Evolutionary conservation across 2,797 vertebrate genomes (phyloP).

Genomic region (Lepus townsendii): DNA sequence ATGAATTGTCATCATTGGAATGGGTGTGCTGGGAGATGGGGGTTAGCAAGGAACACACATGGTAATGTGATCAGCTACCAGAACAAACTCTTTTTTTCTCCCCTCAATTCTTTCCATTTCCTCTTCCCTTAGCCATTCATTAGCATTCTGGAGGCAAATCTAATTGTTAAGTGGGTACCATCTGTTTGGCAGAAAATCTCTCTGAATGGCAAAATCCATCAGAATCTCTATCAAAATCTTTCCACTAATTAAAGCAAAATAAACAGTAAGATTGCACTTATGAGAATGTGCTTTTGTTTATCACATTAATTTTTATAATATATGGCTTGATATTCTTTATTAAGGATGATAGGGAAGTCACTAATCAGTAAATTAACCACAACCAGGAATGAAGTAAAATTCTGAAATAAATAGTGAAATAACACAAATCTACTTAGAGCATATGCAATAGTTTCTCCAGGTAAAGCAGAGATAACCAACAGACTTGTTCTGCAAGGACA

Average conservation of each 20-base stretch:
- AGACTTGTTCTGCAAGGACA: not conserved
- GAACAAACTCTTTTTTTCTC: not conserved
- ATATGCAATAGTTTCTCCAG: constrained; percentile 23
- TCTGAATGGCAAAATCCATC: constrained; percentile 50
- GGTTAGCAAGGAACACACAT: not conserved
- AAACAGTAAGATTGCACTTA: constrained; percentile 47
- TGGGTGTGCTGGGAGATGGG: not conserved
- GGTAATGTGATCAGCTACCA: constrained; percentile 1
- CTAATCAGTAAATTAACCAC: not conserved
- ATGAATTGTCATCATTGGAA: not conserved
- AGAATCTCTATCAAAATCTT: constrained; percentile 44
- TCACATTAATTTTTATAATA: constrained; percentile 16
- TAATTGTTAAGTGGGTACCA: constrained; percentile 61
- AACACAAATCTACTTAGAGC: not conserved
- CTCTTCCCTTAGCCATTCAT: constrained; percentile 30
- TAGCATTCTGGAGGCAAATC: constrained; percentile 58
- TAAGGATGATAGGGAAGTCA: not conserved
- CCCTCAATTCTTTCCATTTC: not conserved
- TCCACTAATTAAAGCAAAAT: constrained; percentile 43
- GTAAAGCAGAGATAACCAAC: not conserved
- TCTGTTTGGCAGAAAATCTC: constrained; percentile 63
- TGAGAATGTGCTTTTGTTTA: not conserved
- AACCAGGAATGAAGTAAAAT: not conserved
- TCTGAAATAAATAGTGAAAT: not conserved
- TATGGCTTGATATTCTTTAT: not conserved